A percentile compares a stretch with the other conserved stretches of the same genome.
Evolutionary conservation across 2,797 vertebrate genomes (phyloP).

Genomic region (Chaunax sp.): DNA sequence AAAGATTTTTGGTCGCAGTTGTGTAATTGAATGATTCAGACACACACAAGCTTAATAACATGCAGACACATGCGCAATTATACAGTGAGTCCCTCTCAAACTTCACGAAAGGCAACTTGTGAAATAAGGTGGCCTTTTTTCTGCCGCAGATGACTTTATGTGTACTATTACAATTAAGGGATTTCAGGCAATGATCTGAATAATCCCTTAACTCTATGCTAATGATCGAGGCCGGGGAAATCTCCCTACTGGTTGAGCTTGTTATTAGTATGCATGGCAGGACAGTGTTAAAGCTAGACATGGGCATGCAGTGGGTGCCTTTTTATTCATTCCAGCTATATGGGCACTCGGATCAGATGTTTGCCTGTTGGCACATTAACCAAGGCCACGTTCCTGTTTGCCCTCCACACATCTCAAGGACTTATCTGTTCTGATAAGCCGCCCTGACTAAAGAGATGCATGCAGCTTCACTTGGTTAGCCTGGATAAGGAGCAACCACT

Average conservation of each 20-base stretch:
- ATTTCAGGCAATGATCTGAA: constrained; percentile 77
- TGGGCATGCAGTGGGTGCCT: constrained; percentile 43
- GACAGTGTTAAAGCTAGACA: constrained; percentile 55
- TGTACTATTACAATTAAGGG: constrained; percentile 83
- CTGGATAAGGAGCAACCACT: constrained; percentile 33
- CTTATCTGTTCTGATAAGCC: constrained; percentile 46
- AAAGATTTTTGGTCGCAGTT: constrained; percentile 40
- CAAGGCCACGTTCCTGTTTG: constrained; percentile 63
- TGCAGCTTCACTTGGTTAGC: constrained; percentile 24
- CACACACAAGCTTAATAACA: constrained; percentile 38
- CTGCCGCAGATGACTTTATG: constrained; percentile 64
- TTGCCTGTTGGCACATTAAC: constrained; percentile 68
- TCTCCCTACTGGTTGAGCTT: constrained; percentile 73
- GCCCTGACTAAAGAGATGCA: constrained; percentile 46
- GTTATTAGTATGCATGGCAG: constrained; percentile 78
- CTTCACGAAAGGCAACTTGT: constrained; percentile 50
- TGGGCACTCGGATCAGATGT: constrained; percentile 68
- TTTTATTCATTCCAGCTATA: constrained; percentile 73
- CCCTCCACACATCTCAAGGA: constrained; percentile 72
- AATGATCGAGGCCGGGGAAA: constrained; percentile 62
- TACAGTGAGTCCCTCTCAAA: constrained; percentile 22
- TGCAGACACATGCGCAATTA: constrained; percentile 22
- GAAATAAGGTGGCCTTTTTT: constrained; percentile 56
- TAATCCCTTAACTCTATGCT: constrained; percentile 79
- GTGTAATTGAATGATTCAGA: constrained; percentile 69